A percentile compares a stretch with the other conserved stretches of the same genome.
phyloP scores from a whole-genome alignment of 2,888 invertebrate genomes.

The Agrochola lota region DNA sequence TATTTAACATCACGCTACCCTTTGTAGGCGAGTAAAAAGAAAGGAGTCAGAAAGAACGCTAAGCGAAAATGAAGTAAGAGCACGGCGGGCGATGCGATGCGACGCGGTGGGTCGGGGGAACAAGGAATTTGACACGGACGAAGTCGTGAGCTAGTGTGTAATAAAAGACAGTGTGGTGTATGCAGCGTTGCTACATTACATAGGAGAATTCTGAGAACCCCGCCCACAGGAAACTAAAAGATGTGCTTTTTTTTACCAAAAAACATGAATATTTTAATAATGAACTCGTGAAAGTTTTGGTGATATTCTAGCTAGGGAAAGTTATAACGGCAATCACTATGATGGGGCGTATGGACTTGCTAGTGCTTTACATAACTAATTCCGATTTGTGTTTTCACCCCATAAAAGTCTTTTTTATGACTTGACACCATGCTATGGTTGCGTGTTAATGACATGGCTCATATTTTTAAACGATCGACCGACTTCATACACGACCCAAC shows the following conservation, averaged over 20 bases:
- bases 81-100: too few relatives aligned
- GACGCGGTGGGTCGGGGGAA: too few relatives aligned
- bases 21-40: too few relatives aligned
- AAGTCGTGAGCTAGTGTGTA: too few relatives aligned
- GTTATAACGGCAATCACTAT: neutral
- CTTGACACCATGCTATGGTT: slow-evolving; percentile 18
- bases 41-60: too few relatives aligned
- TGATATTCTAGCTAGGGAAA: neutral
- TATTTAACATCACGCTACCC: too few relatives aligned
- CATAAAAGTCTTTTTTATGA: slow-evolving; percentile 38
- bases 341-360: neutral
- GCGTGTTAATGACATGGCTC: slow-evolving; percentile 24
- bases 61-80: too few relatives aligned
- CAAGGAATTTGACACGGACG: too few relatives aligned
- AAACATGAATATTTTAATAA: neutral
- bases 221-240: too few relatives aligned
- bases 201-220: too few relatives aligned
- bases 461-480: slow-evolving; percentile 17
- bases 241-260: neutral
- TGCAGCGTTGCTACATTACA: too few relatives aligned
- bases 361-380: slow-evolving; percentile 5
- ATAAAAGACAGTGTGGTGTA: too few relatives aligned
- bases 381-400: slow-evolving; percentile 26
- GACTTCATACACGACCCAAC: neutral
- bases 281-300: neutral